Base-by-base conservation (phyloP, 92 coral and sea anemone genomes). In the Palythoa grandis region DNA sequence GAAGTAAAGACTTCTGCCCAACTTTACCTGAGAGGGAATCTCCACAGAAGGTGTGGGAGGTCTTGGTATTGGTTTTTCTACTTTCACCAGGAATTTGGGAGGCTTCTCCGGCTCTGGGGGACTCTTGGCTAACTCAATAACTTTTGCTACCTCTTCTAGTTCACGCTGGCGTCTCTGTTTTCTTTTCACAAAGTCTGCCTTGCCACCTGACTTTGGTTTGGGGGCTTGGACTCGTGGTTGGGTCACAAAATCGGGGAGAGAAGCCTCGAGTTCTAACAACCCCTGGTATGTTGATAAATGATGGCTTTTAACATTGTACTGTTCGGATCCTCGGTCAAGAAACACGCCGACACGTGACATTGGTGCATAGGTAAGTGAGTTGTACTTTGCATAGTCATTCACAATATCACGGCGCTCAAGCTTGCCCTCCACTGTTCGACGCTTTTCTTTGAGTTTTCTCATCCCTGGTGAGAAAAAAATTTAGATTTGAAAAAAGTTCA, bases 1-100 rank as follows among this genome's bases (percentile, higher is more conserved):
- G n/a, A 12, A 5, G 65, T 58, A 58, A 58, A 15, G 50, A 43
- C 6, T 14, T 58, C 19, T 15, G 65, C 78, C 37, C 24, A 4
- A 11, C 22, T 61, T 70, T 57, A 95, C 99, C 98, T 97, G 98
- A 16, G 99, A 97, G 23, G 99, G 99, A 35, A 97, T 93, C 71
- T 91, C 87, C 29, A 97, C 99, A 24, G 99, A 97, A 22, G 99
- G 99, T 11, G 99, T 97, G 15, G 99, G 99, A 7, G 99, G 99
- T 20, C 99, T 95, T 19, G 99, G 99, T 6, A 97, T 86, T 0
- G 99, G 99, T 82, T 95, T 97, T 88, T 97, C 99, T 25, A 97
- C 99, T 89, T 97, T 95, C 85, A 95, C 97, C 68, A 97, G 88
- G 74, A 91, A 97, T 74, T 92, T 91, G 47, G 93, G 89, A 0